Evolutionary conservation across 2,113 vertebrate species (phyloP), one percentile per base, ranked within the genome.

Genomic region (Percopsis transmontana): DNA sequence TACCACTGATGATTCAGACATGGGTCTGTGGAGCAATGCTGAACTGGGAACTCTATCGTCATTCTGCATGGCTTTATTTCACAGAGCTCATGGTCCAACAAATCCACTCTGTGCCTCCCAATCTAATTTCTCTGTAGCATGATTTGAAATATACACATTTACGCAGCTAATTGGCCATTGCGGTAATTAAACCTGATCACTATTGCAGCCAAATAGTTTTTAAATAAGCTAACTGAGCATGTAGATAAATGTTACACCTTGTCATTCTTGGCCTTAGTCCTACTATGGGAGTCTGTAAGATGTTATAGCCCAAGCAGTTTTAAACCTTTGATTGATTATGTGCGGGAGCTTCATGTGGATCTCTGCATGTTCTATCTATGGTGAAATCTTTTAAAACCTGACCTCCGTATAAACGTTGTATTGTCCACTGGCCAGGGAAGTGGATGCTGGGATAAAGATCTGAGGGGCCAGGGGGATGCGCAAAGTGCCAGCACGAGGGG

Each of bases 401-500:
- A 84, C 73, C 71, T 55, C 57, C 54, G 55, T 68, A 79, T 85
- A 83, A 83, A 83, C 83, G 73, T 76, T 76, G 78, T 63, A 80
- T 81, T 83, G 76, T 86, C 67, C 81, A 76, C 68, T 63, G 65
- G 78, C 74, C 70, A 70, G 50, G 50, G 70, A 77, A 66, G 56
- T 69, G 72, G 62, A 85, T 81, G 71, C 74, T 65, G 73, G 87
- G 86, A 88, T 88, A 89, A 88, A 88, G 83, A 89, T 89, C 86
- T 83, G 72, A 87, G 70, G 66, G 86, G 79, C 81, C 76, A 76
- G 66, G 75, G 77, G 74, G 81, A 84, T 83, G 66, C 79, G 79
- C 80, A 88, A 80, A 89, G 77, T 87, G 86, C 83, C 88, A 85
- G 77, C 83, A 81, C 82, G 85, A 80, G 68, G 74, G 85, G 76